Base-by-base conservation (phyloP, 2,113 vertebrate genomes). In the Ellobius talpinus region DNA sequence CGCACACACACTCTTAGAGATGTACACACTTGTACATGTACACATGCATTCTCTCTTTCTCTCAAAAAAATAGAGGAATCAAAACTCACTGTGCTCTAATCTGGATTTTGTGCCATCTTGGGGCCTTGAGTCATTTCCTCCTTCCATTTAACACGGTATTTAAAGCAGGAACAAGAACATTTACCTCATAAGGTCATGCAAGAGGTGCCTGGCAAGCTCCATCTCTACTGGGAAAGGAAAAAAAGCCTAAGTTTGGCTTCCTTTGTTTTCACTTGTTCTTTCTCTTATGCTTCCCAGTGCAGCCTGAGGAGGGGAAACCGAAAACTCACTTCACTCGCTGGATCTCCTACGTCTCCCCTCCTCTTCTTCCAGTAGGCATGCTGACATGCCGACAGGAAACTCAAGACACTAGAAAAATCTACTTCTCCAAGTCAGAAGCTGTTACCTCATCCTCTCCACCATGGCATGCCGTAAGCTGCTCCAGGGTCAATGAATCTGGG, bases 381-480 rank as follows among this genome's bases (percentile, higher is more conserved):
- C 87, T 70, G 87, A 94, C 93, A 81, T 55, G 63, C 61, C 73
- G 65, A 92, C 81, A 66, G 76, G 87, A 90, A 88, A 94, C 45
- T 94, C 91, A 76, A 84, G 52, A 92, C 89, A 97, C 93, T 90
- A 85, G 16, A 86, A 93, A 96, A 96, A 76, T 63, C 92, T 87
- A 95, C 84, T 95, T 97, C 96, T 97, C 81, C 63, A 88, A 86
- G 93, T 96, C 88, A 96, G 88, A 95, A 92, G 52, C 77, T 90
- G 94, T 97, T 85, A 93, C 52, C 84, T 96, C 92, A 82, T 89
- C 31, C 74, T 77, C 36, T 29, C 88, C 90, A 39, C 72, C 93
- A 94, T 77, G 76, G 82, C 68, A 85, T 74, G 23, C 55, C 33
- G 85, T 96, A 95, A 93, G 94, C n/a, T 84, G 73, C 89, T 93